Conservation (phyloP, 1,140 invertebrate genomes). For the Drosophila triauraria region DNA sequence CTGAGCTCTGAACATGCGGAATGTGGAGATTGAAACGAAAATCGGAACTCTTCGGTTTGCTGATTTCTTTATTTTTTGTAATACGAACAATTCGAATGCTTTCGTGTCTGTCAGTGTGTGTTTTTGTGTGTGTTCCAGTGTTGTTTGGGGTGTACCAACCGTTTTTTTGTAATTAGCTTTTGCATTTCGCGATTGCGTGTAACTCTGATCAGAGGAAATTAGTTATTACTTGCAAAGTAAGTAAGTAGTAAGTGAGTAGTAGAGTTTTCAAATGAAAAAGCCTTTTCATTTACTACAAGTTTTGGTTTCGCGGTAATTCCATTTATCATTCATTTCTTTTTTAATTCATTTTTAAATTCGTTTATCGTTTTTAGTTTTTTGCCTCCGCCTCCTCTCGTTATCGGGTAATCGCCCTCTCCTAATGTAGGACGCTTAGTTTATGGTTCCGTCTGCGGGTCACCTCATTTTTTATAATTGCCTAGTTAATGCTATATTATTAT, state of each 20-base stretch:
- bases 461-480: slow-evolving; percentile 73
- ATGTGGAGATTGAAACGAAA: slow-evolving; percentile 64
- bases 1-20: slow-evolving; percentile 63
- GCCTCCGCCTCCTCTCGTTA: slow-evolving; percentile 3
- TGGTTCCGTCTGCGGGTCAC: slow-evolving; percentile 51
- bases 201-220: slow-evolving; percentile 76
- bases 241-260: slow-evolving; percentile 63
- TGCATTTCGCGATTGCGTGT: slow-evolving; percentile 60
- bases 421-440: slow-evolving; percentile 79
- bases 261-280: slow-evolving; percentile 66
- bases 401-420: slow-evolving; percentile 61
- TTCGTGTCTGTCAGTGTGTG: slow-evolving; percentile 16
- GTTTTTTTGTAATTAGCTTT: slow-evolving; percentile 61
- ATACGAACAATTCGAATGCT: slow-evolving; percentile 73
- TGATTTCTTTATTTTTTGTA: slow-evolving; percentile 65
- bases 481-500: slow-evolving; percentile 77
- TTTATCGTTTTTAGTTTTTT: slow-evolving; percentile 66
- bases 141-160: slow-evolving; percentile 61
- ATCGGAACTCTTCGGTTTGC: slow-evolving; percentile 63
- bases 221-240: slow-evolving; percentile 68
- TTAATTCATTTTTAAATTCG: slow-evolving; percentile 76
- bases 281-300: slow-evolving; percentile 49
- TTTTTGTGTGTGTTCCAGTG: slow-evolving; percentile 34
- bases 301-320: slow-evolving; percentile 31
- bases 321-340: slow-evolving; percentile 37